Base-by-base conservation (phyloP, 2,888 invertebrate species). In the Nymphalis polychloros region DNA sequence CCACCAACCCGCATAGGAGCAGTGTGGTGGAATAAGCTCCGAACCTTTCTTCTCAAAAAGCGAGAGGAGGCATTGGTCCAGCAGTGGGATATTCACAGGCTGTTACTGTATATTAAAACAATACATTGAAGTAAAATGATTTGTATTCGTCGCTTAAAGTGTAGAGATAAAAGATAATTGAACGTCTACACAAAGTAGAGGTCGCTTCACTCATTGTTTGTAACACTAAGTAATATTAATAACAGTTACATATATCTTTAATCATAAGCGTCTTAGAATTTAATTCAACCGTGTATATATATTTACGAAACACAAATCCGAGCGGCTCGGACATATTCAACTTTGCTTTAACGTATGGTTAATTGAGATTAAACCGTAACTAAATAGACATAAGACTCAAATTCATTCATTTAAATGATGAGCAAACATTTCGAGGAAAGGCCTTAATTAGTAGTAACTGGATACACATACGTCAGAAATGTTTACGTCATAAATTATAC, bases 401-500 rank as follows among this genome's bases (percentile, higher is more conserved):
- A 35, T 50, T 50, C n/a, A 48, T 3, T 49, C 41, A 41, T 20
- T 57, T 41, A 41, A 35, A 23, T 20, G 6, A 17, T 19, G 52
- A 59, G 59, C 20, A 67, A 70, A 70, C 70, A 67, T 69, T 49
- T 47, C 63, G 35, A 55, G 53, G 57, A 61, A 67, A 67, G 65
- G 63, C 48, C 68, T 66, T 66, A 71, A 71, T 71, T 66, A 71
- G 71, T 68, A 66, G 64, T 68, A 66, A 62, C 59, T 69, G 57
- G 65, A 68, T 68, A 65, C 65, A 62, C 67, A 71, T 67, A 64
- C 64, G 67, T 68, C 71, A 68, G 65, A 66, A 68, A 60, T 68
- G 71, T 66, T 71, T 66, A 60, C 63, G 63, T 71, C 63, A 68
- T 71, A 68, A 71, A 71, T 68, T 68, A 71, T 68, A 71, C 49